Percentiles rank a stretch among this genome's conserved stretches.
Conservation (phyloP, 1,140 invertebrate genomes). For the Lutraria rhynchaena region DNA sequence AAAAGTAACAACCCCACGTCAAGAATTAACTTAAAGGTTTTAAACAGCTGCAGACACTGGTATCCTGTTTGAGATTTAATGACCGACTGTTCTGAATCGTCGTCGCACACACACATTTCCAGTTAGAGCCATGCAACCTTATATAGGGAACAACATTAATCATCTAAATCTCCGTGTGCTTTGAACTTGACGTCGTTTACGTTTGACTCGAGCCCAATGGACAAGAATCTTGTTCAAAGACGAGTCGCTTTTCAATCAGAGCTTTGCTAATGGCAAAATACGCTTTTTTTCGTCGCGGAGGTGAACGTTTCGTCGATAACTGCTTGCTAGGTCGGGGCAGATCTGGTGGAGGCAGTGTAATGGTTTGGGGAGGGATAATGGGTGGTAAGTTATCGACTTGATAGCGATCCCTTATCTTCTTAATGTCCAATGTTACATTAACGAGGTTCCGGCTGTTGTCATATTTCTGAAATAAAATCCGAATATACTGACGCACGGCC, state of each 20-base stretch:
- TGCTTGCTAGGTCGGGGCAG: not conserved
- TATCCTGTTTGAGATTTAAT: too few species aligned
- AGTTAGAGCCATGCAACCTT: too few species aligned
- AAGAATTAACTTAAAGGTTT: too few species aligned
- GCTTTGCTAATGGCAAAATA: not conserved
- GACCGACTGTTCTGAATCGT: too few species aligned
- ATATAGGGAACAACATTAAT: too few species aligned
- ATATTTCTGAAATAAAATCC: not conserved
- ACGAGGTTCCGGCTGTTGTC: not conserved
- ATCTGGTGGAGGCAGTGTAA: constrained; percentile 8
- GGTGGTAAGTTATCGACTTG: not conserved
- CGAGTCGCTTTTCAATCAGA: constrained; percentile 1
- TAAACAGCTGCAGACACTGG: too few species aligned
- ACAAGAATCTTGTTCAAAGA: not conserved
- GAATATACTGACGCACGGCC: not conserved
- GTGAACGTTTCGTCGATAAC: not conserved
- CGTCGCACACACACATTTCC: too few species aligned
- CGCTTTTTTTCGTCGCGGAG: not conserved
- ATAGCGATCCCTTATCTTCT: not conserved
- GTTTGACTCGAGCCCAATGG: constrained; percentile 2
- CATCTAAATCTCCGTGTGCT: not conserved
- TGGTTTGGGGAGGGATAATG: constrained; percentile 5
- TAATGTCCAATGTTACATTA: constrained; percentile 8
- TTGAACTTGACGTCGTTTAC: constrained; percentile 8
- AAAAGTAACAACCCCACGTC: too few species aligned